These are phyloP conservation scores for Synanthedon tipuliformis DNA, from an alignment of 2,888 invertebrate genomes.

Conservation along the genomic window DNA sequence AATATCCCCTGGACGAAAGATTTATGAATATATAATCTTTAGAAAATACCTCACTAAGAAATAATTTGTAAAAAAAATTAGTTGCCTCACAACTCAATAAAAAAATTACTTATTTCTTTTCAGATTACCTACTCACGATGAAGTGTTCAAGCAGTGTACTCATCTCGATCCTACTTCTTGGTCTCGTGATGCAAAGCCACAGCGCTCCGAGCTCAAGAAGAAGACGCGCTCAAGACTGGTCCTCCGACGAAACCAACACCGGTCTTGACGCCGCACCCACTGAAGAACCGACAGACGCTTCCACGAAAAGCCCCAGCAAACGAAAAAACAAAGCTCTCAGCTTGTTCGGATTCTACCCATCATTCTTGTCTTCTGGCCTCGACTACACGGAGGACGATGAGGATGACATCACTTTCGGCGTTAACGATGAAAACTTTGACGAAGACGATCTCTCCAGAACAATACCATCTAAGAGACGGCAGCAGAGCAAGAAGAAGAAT, in stretches of 20 bases:
- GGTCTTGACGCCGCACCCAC: slow-evolving; percentile 49
- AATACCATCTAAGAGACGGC: slow-evolving; percentile 55
- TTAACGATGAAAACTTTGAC: slow-evolving; percentile 61
- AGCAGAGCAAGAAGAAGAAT: slow-evolving; percentile 60
- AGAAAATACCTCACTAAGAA: no score
- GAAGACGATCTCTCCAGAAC: slow-evolving; percentile 66
- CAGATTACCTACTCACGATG: slow-evolving; percentile 45
- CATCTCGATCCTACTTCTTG: slow-evolving; percentile 30
- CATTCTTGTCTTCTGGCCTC: slow-evolving; percentile 53
- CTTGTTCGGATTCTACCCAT: slow-evolving; percentile 63
- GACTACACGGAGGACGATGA: slow-evolving; percentile 60
- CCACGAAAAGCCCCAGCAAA: slow-evolving; percentile 29
- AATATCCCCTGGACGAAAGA: neutral
- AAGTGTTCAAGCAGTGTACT: slow-evolving; percentile 30
- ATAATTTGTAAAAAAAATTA: neutral
- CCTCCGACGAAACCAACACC: slow-evolving; percentile 23
- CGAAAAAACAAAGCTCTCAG: slow-evolving; percentile 64
- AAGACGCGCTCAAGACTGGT: slow-evolving; percentile 35
- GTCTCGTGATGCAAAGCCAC: slow-evolving; percentile 27
- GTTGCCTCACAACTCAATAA: neutral
- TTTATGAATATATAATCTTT: no score
- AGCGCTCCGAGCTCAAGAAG: slow-evolving; percentile 44
- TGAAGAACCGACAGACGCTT: slow-evolving; percentile 36
- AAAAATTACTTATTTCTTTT: slow-evolving; percentile 19
- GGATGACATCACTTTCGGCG: slow-evolving; percentile 60